A percentile compares a stretch with the other conserved stretches of the same genome.
These are phyloP conservation scores for Apodemus agrarius DNA, from an alignment of 2,797 vertebrate genomes.

Conservation along the genomic window DNA sequence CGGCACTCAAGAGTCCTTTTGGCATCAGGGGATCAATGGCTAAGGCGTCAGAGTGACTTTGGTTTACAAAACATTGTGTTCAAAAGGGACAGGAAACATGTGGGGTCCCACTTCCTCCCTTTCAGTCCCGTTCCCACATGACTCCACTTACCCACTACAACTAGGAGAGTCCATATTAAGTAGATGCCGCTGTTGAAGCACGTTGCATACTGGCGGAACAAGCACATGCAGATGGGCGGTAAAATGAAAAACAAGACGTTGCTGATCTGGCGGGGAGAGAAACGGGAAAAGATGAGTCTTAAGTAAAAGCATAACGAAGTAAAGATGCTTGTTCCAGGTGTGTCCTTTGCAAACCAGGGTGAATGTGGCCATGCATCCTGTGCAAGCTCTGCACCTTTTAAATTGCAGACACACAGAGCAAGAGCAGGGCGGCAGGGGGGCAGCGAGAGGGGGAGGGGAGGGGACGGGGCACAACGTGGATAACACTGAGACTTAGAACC, in stretches of 20 bases:
- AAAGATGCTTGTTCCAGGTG: not conserved
- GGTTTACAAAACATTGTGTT: slow-evolving; percentile 70
- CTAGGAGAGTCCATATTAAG: slow-evolving; percentile 97
- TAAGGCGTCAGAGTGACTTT: slow-evolving; percentile 60
- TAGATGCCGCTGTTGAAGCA: slow-evolving; percentile 99
- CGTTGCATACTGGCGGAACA: slow-evolving; percentile 97
- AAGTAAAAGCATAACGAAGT: slow-evolving; percentile 64
- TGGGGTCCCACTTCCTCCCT: slow-evolving; percentile 70
- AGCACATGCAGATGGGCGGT: slow-evolving; percentile 98
- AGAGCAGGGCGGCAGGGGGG: not conserved
- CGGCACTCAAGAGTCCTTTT: slow-evolving; percentile 43
- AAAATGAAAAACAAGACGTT: slow-evolving; percentile 98
- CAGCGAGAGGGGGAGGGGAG: not conserved
- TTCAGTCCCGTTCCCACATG: slow-evolving; percentile 34
- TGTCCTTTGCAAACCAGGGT: not conserved
- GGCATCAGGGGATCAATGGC: not conserved
- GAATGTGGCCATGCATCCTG: not conserved
- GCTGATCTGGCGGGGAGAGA: slow-evolving; percentile 93
- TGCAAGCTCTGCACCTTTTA: not conserved
- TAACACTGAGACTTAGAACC: not conserved
- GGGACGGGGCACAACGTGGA: not conserved
- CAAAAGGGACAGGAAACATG: slow-evolving; percentile 66
- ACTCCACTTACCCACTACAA: slow-evolving; percentile 96
- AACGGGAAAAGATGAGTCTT: slow-evolving; percentile 74
- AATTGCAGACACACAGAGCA: not conserved